Conservation (phyloP, 2,113 vertebrate genomes). For the Clarias magur region DNA sequence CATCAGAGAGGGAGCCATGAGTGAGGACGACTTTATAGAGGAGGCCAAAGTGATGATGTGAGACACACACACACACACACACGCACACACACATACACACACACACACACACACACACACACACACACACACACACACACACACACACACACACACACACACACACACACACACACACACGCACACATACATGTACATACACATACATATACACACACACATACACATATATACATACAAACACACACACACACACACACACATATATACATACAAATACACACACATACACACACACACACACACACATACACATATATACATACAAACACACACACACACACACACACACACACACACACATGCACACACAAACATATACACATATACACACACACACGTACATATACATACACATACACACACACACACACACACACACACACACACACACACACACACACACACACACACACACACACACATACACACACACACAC, state of each 20-base stretch:
- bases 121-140: no score
- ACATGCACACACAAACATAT: conserved; percentile 27
- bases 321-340: no score
- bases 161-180: no score
- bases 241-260: background rate
- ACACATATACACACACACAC: conserved; percentile 11
- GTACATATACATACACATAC: background rate
- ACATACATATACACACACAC: no score
- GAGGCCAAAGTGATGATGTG: conserved; percentile 98
- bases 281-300: conserved; percentile 16
- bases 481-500: conserved; percentile 28
- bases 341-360: conserved; percentile 12
- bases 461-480: background rate
- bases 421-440: no score
- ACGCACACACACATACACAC: conserved; percentile 9
- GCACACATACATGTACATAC: no score
- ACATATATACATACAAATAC: no score
- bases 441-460: no score
- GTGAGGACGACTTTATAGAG: conserved; percentile 94
- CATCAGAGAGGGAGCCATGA: conserved; percentile 89
- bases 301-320: conserved; percentile 3
- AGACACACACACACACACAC: conserved; percentile 56
- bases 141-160: no score
- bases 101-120: background rate
- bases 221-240: no score